Percentiles rank a stretch among this genome's conserved stretches.
Evolutionary conservation across 2,797 vertebrate species (phyloP).

Genomic region (Sebastes itinus): DNA sequence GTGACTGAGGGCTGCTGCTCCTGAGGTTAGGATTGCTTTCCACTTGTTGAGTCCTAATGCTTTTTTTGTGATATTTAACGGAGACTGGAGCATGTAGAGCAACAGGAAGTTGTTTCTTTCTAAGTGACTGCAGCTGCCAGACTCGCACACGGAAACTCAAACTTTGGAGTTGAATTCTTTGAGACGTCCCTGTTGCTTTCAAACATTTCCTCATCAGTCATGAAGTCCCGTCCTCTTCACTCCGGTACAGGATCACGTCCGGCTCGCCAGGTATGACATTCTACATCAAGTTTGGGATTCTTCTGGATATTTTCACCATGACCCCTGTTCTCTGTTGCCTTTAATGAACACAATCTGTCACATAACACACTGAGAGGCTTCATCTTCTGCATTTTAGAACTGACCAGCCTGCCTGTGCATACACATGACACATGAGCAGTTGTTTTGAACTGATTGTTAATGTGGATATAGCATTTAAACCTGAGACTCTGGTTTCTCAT

Average conservation of each 20-base stretch:
- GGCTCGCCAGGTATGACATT: neutral
- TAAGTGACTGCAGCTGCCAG: conserved; percentile 34
- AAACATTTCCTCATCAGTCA: neutral
- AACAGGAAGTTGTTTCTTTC: conserved; percentile 13
- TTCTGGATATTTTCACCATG: neutral
- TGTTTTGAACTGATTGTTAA: neutral
- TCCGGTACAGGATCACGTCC: neutral
- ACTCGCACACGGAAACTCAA: conserved; percentile 8
- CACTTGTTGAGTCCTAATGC: conserved; percentile 5
- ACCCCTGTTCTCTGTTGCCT: neutral
- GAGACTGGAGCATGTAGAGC: conserved; percentile 47
- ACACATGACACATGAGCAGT: neutral
- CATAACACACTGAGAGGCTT: neutral
- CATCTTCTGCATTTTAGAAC: neutral
- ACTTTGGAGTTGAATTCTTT: conserved; percentile 5
- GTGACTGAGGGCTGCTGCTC: conserved; percentile 45
- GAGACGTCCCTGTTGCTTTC: conserved; percentile 16
- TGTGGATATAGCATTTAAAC: neutral
- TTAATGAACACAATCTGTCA: neutral
- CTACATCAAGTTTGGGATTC: neutral
- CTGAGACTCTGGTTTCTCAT: too few species aligned
- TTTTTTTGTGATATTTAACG: conserved; percentile 34
- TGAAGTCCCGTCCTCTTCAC: conserved; percentile 8
- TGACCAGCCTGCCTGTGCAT: neutral
- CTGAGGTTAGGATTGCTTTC: conserved; percentile 12